Base-by-base conservation (phyloP, 92 coral and sea anemone genomes). In the Actinostola sp. region DNA sequence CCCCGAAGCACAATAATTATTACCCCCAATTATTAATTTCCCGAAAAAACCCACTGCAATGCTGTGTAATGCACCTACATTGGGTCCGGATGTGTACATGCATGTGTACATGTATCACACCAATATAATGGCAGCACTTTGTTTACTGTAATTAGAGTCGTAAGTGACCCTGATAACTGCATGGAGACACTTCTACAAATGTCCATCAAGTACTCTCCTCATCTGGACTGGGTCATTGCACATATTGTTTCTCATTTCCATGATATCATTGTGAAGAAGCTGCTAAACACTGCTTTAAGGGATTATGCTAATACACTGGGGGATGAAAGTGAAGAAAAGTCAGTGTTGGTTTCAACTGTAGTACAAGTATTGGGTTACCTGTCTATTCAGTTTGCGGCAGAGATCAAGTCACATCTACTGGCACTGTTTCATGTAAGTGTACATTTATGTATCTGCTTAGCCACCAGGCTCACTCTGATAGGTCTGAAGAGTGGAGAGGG, bases 181-280 rank as follows among this genome's bases (percentile, higher is more conserved):
- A 88, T 95, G 55, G 85, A 89, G 83, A 89, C 92, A 63, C 84
- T 95, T 44, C 73, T 95, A 32, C 97, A 95, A 45, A 88, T 91
- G 35, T 97, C 97, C 50, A 86, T 95, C 79, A 80, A 90, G 56
- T 89, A 87, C 67, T 95, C 97, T 9, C 99, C 99, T 16, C 99
- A 95, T 68, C 88, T 95, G 42, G 97, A 95, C 49, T 95, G 99
- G 99, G 86, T 88, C 34, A 96, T 95, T 3, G 97, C 99, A 41
- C 97, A 95, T 26, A 95, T 95, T 71, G 99, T 97, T 86, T 92
- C 98, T 24, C 91, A 83, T 76, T 94, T 94, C 43, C 93, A 91
- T 60, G 75, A 86, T 25, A 73, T 92, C 72, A 91, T 94, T 55
- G 88, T 94, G 30, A 77, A 88, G 64, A 92, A 94, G 86, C 86